A percentile compares a stretch with the other conserved stretches of the same genome.
These are phyloP conservation scores for Poecilia gillii DNA, from an alignment of 2,797 vertebrate species.

Conservation along the genomic window DNA sequence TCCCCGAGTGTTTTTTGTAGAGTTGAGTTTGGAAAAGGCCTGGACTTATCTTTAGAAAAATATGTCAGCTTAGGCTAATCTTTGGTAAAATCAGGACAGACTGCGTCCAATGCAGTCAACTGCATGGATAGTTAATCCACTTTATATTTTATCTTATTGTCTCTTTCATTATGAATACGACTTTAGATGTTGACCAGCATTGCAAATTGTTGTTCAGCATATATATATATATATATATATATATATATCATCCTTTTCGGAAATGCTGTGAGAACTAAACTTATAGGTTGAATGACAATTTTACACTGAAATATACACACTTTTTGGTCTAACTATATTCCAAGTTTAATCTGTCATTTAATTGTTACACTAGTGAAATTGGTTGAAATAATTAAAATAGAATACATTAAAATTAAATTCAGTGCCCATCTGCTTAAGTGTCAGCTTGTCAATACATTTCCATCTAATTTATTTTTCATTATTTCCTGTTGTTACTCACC, in stretches of 20 bases:
- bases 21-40: neutral
- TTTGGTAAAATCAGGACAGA: neutral
- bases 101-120: neutral
- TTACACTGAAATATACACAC: neutral
- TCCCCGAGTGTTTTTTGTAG: neutral
- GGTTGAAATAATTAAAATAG: neutral
- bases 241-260: neutral
- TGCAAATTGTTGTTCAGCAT: neutral
- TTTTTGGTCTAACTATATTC: neutral
- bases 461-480: neutral
- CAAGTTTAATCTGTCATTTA: neutral
- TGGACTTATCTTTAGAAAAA: neutral
- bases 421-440: neutral
- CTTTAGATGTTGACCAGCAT: neutral
- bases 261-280: neutral
- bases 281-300: neutral
- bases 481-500: neutral
- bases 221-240: no score
- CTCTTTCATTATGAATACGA: neutral
- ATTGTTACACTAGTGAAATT: neutral
- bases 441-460: neutral
- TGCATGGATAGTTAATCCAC: neutral
- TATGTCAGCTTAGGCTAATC: neutral
- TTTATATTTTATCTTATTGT: neutral
- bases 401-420: neutral